phyloP scores from a whole-genome alignment of 2,888 invertebrate species.

The Aphrophora alni region DNA sequence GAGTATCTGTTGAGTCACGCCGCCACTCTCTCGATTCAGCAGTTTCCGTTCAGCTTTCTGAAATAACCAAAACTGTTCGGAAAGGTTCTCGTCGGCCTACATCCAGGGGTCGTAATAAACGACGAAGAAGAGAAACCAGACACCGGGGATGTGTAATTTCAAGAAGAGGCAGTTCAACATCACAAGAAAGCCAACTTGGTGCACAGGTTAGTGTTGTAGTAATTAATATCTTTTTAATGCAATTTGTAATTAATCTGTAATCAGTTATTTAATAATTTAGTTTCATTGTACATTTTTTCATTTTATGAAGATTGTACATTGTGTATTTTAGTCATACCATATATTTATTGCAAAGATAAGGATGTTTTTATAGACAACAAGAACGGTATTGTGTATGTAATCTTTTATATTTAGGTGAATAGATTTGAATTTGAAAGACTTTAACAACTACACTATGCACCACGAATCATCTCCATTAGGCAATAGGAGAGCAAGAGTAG shows the following conservation, averaged over 20 bases:
- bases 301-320: neutral
- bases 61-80: conserved; percentile 71
- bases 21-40: conserved; percentile 90
- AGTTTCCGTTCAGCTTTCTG: conserved; percentile 82
- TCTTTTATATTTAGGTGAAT: too few species aligned
- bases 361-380: too few species aligned
- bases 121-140: conserved; percentile 58
- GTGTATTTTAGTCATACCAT: too few species aligned
- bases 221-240: too few species aligned
- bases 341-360: too few species aligned
- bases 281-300: neutral
- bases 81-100: conserved; percentile 55
- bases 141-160: conserved; percentile 55
- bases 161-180: conserved; percentile 73
- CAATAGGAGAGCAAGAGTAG: too few species aligned
- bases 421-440: too few species aligned
- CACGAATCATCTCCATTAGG: too few species aligned
- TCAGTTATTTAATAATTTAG: neutral
- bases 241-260: too few species aligned
- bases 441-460: too few species aligned
- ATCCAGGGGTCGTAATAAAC: conserved; percentile 58
- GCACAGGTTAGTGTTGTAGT: conserved; percentile 61
- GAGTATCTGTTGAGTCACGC: conserved; percentile 85
- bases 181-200: conserved; percentile 79
- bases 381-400: too few species aligned